phyloP scores from a whole-genome alignment of 2,797 vertebrate species.

The Myotis pilosus region DNA sequence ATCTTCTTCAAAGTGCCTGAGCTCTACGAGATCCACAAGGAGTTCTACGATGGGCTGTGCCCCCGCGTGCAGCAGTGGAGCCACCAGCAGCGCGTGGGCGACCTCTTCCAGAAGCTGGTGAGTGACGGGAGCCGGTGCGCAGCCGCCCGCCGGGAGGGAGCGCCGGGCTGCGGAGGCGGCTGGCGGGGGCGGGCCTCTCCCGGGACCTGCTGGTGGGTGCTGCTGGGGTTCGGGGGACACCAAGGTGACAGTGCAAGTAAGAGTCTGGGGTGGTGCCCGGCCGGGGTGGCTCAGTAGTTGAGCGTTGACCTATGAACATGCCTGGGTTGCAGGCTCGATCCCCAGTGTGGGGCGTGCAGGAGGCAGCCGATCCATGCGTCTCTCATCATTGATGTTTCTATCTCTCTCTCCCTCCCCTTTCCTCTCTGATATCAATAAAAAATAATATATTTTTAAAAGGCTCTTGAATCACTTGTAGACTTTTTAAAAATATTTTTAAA shows the following conservation, averaged over 20 bases:
- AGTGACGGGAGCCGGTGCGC: constrained; percentile 59
- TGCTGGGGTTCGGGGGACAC: neutral
- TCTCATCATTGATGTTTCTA: no score
- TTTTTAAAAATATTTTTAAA: neutral
- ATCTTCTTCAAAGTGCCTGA: constrained; percentile 99
- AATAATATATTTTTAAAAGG: neutral
- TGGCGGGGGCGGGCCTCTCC: neutral
- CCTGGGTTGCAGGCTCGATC: no score
- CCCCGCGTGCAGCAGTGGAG: constrained; percentile 97
- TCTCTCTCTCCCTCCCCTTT: no score
- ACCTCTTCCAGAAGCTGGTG: constrained; percentile 99
- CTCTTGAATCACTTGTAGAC: neutral
- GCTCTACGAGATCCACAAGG: constrained; percentile 97
- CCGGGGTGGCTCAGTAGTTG: no score
- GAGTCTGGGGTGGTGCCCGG: neutral
- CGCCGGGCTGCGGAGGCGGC: fast-evolving
- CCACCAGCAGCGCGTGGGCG: constrained; percentile 96
- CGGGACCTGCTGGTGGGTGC: neutral
- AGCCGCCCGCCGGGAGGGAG: fast-evolving
- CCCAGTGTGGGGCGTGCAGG: no score
- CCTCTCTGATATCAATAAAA: no score
- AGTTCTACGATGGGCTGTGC: constrained; percentile 95
- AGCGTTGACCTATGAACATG: no score
- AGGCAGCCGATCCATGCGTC: no score
- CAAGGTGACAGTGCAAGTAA: neutral